Evolutionary conservation across 2,113 vertebrate genomes (phyloP), one percentile per base, ranked within the genome.

Genomic region (Brienomyrus longianalis): DNA sequence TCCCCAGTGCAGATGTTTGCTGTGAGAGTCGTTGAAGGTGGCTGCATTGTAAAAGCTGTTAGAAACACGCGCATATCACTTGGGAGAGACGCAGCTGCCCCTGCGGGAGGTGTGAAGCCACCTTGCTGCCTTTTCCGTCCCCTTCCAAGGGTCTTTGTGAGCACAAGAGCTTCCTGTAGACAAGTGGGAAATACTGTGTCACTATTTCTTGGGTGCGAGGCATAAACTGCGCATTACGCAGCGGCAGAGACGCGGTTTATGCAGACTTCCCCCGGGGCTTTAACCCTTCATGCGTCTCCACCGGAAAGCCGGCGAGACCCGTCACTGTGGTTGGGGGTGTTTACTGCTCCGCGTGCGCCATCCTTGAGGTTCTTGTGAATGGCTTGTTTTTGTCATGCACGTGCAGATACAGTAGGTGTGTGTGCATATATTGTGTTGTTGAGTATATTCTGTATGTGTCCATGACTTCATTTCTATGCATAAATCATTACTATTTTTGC

Each of bases 401-500:
- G 91, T 92, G 74, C 92, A 91, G 90, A 86, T 94, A 91, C 92
- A 90, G 90, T 93, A 91, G 93, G 88, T 95, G 91, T 93, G 91
- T 93, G 91, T 94, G 92, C 93, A 92, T 93, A 90, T 94, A 91
- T 87, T 95, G 92, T 90, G 91, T 87, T 62, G 91, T 94, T 91
- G 92, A 90, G 56, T 62, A 89, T 83, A 50, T 89, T 27, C 43
- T 47, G 35, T 89, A 85, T 88, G 88, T 90, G 52, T 89, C 77
- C 89, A 89, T 83, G 43, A 93, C 94, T 92, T 96, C 95, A 93
- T 95, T 95, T 96, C 93, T 95, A 93, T 96, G 93, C 94, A 94
- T 95, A 95, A 94, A 94, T 94, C 92, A 94, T 94, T 94, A 95
- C 92, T 95, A 95, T 95, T 96, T 96, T 96, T 95, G 95, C 95